Evolutionary conservation across 2,888 invertebrate species (phyloP), one percentile per base, ranked within the genome.

Genomic region (Drosophila austrosaltans): DNA sequence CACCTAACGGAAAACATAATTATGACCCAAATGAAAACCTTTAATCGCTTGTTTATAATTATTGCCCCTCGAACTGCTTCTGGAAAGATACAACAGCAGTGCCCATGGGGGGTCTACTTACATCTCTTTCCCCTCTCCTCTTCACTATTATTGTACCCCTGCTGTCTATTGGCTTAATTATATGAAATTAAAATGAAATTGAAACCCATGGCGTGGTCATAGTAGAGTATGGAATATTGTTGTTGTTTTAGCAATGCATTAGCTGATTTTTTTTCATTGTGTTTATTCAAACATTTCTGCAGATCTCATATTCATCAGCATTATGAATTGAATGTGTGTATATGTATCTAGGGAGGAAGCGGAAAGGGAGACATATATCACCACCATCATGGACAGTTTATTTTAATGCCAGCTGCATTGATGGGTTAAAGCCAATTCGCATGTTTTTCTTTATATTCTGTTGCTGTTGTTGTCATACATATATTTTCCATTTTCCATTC

Each of bases 391-490:
- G 4, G n/a, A 66, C 48, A 28, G 42, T 53, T 53, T 16, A 64
- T 32, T 58, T 20, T 53, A 60, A 60, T 66, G 75, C 69, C 82
- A 85, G 82, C 80, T 85, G 82, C 84, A 66, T 22, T 61, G 68
- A 69, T 64, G 79, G 72, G 76, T 81, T 81, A 84, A 67, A 81
- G 67, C 59, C 74, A 71, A 87, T 87, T 81, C 72, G 82, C 82
- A 84, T 78, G 72, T 72, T 79, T 68, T 68, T 63, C 32, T 22
- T 54, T 36, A 44, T 59, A 67, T 57, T 60, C 62, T 53, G 44
- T 20, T 30, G 7, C 6, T 48, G 44, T 20, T 20, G 20, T 20
- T 44, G 36, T 8, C 36, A 36, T 36, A 66, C 36, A 69, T 22
- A 56, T 16, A 16, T 28, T 64, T 54, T 59, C 65, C 54, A 6